These are phyloP conservation scores for Pseudotriccus pelzelni DNA, from an alignment of 2,797 vertebrate species.

Conservation along the genomic window DNA sequence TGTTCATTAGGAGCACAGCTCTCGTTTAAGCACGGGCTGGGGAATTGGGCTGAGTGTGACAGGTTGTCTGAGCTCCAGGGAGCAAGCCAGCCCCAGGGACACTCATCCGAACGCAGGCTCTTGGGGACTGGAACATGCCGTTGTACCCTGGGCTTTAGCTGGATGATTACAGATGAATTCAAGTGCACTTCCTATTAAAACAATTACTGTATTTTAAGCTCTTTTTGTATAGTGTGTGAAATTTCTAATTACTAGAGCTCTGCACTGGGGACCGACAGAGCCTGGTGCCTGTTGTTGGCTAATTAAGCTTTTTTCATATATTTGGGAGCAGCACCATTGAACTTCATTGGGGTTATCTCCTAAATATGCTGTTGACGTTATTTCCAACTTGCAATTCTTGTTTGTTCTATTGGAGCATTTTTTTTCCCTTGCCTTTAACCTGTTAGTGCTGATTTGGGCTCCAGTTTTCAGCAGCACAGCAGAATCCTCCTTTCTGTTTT, in stretches of 20 bases:
- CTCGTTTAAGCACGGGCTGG: background rate
- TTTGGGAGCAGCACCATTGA: background rate
- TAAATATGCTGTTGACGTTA: background rate
- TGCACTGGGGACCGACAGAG: background rate
- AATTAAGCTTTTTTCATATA: conserved; percentile 40
- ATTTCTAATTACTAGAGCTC: conserved; percentile 41
- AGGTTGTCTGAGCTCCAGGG: background rate
- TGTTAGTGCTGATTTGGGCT: background rate
- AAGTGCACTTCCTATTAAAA: conserved; percentile 6
- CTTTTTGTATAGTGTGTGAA: background rate
- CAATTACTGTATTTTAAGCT: conserved; percentile 51
- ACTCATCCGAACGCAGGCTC: background rate
- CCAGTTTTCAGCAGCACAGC: background rate
- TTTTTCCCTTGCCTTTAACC: background rate
- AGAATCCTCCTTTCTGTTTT: background rate
- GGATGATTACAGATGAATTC: conserved; percentile 26
- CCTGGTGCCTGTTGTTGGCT: conserved; percentile 16
- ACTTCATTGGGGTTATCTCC: background rate
- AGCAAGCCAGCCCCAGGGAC: background rate
- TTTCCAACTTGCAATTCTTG: background rate
- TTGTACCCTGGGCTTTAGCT: background rate
- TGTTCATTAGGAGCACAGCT: background rate
- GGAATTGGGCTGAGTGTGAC: background rate
- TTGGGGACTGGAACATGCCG: background rate
- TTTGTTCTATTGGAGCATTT: background rate